Base-by-base conservation (phyloP, 2,888 invertebrate species). In the Tipula unca region DNA sequence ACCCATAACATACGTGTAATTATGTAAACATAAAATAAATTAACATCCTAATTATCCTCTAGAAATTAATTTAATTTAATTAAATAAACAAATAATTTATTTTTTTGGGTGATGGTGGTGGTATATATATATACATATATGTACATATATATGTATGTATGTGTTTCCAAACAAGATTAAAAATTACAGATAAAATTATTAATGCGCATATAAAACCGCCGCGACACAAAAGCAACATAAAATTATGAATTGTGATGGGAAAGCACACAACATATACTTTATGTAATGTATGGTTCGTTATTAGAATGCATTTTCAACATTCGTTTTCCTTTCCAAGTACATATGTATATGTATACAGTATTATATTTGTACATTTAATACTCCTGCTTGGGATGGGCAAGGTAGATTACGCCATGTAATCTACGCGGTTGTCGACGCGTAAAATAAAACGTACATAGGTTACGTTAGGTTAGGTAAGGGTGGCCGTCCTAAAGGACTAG, bases 41-140 rank as follows among this genome's bases (percentile, higher is more conserved):
- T 69, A 69, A 69, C 69, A 69, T 69, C 69, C 20, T 69, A 69
- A 69, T 69, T 69, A 69, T 69, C 69, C 69, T 69, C 69, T 69
- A 25, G 69, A 69, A 69, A 69, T 69, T 69, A 69, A 69, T 69
- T 25, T 69, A 69, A 69, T 69, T 69, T 69, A 69, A 69, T 69
- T 69, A 69, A 69, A 69, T 69, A 69, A 69, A 69, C 69, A 69
- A 69, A 69, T 69, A 69, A 25, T 25, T 69, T 69, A 25, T 25
- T 69, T 69, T 69, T 48, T n/a, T 13, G 1, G 48, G 48, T 48
- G 48, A 8, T 48, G 25, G 13, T 25, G 69, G 69, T 69, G 10
- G 0, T 10, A n/a, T n/a, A n/a, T n/a, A n/a, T n/a, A n/a, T n/a
- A n/a, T n/a, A n/a, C n/a, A n/a, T n/a, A n/a, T n/a, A n/a, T n/a